Evolutionary conservation across 1,140 invertebrate genomes (phyloP).

Genomic region (Helicoverpa zea): DNA sequence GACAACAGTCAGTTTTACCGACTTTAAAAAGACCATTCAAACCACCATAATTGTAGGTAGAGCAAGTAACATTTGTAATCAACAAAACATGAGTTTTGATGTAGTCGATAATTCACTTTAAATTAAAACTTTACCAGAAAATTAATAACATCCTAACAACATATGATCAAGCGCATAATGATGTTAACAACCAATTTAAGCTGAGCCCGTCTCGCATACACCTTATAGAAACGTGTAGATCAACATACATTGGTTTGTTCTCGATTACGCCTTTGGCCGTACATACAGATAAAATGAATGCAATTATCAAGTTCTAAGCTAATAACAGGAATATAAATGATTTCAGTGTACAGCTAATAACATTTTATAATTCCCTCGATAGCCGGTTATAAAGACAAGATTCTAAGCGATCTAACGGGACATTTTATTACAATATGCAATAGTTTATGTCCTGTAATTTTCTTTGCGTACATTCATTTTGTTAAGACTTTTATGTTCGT

Average conservation of each 20-base stretch:
- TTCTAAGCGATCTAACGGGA: conserved; percentile 2
- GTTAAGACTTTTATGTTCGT: not conserved
- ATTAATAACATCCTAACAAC: too few relatives aligned
- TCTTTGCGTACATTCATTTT: not conserved
- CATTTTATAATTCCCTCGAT: conserved; percentile 18
- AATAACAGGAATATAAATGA: conserved; percentile 8
- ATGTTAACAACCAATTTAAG: too few relatives aligned
- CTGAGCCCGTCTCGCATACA: not conserved
- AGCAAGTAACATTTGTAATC: too few relatives aligned
- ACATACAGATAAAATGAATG: not conserved
- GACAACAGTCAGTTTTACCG: not conserved
- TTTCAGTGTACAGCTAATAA: not conserved
- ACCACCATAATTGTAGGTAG: too few relatives aligned
- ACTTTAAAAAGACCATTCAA: not conserved
- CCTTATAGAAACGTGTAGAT: too few relatives aligned
- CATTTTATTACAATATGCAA: conserved; percentile 13
- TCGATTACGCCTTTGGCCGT: too few relatives aligned
- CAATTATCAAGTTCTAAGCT: conserved; percentile 1
- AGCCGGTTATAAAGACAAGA: not conserved
- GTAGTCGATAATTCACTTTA: too few relatives aligned
- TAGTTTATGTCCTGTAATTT: not conserved
- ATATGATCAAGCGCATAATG: too few relatives aligned
- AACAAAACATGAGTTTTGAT: too few relatives aligned
- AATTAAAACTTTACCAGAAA: too few relatives aligned
- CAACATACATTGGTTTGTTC: too few relatives aligned